These are phyloP conservation scores for Orcinus orca DNA, from an alignment of 2,113 vertebrate species.

Conservation along the genomic window DNA sequence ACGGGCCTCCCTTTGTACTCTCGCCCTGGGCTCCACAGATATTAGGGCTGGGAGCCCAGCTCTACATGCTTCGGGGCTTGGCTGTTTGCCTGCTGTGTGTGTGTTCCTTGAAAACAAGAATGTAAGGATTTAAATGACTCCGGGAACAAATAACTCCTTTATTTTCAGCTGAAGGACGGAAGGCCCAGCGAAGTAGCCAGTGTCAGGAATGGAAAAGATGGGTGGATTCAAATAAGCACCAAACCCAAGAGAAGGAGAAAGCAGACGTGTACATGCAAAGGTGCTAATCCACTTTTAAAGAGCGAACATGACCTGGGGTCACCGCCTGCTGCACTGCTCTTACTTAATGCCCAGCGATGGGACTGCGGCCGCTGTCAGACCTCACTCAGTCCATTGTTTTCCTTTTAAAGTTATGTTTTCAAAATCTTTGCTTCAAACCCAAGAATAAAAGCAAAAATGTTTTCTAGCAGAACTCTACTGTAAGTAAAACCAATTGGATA, in stretches of 20 bases:
- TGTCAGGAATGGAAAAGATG: background rate
- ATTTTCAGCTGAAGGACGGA: background rate
- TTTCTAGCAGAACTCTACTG: background rate
- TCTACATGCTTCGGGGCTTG: background rate
- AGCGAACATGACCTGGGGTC: background rate
- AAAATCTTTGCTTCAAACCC: background rate
- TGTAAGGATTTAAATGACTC: background rate
- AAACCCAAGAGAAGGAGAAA: background rate
- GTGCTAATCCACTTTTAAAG: background rate
- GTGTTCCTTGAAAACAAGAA: background rate
- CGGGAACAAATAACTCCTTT: background rate
- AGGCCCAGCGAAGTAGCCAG: background rate
- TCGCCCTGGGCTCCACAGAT: too few species aligned
- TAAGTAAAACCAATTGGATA: background rate
- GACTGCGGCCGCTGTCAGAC: fast-evolving
- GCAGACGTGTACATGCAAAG: background rate
- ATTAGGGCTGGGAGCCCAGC: fast-evolving
- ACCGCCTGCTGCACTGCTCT: fast-evolving
- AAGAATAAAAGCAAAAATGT: background rate
- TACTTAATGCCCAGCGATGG: too few species aligned
- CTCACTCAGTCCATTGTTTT: background rate
- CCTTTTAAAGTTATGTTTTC: background rate
- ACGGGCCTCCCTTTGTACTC: fast-evolving
- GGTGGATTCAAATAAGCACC: background rate
- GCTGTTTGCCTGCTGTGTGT: fast-evolving